Base-by-base conservation (phyloP, 2,888 invertebrate species). In the Crematogaster levior region DNA sequence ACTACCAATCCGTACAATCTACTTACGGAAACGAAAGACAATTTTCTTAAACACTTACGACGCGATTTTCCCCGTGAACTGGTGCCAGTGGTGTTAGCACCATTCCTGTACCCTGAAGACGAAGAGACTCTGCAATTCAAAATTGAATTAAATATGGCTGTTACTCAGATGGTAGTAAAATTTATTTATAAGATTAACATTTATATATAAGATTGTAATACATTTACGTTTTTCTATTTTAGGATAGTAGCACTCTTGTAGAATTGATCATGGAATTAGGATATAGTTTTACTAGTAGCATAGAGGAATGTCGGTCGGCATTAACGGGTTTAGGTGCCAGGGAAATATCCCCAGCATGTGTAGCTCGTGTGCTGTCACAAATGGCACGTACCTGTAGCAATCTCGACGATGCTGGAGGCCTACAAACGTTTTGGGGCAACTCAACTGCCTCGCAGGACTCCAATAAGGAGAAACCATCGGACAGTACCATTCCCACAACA, bases 201-300 rank as follows among this genome's bases (percentile, higher is more conserved):
- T n/a, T n/a, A n/a, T n/a, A n/a, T n/a, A n/a, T n/a, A n/a, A n/a
- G n/a, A n/a, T n/a, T 60, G 37, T 18, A 27, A 24, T 27, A n/a
- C 51, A 58, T 53, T 46, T 27, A 56, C 10, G 15, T 61, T 68
- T 56, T 51, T 70, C 21, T 63, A 27, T 88, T 89, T 73, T 65
- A 97, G 96, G 96, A 95, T 96, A 95, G 97, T 91, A 97, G 96
- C 93, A 96, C 97, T 85, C 95, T 98, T 93, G 97, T 98, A 87
- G 99, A 99, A 93, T 96, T 99, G 92, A 97, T 99, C 92, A 96
- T 97, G 94, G 99, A 99, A 95, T 96, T 99, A 93, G 98, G 99
- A 77, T 98, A 98, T 95, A 96, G 96, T 89, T 98, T 99, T 94
- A 99, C 99, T 80, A 95, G 96, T 75, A 97, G 97, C 30, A 95